Evolutionary conservation across 2,888 invertebrate species (phyloP).

Genomic region (Habrosyne pyritoides): DNA sequence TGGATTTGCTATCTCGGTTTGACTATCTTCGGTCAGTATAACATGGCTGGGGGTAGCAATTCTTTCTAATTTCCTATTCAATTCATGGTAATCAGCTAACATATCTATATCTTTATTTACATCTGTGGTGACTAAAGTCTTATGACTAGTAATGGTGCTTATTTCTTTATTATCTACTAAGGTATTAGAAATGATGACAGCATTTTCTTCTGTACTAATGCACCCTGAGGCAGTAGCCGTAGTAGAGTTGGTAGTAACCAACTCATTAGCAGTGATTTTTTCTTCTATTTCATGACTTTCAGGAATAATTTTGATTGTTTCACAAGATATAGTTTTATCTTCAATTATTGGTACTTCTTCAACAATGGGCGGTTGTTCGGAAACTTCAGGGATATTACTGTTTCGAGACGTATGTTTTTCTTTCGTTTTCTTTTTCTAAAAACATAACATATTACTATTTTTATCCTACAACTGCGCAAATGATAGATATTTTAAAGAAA

Average conservation of each 20-base stretch:
- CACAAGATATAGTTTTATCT: background rate
- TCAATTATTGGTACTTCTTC: background rate
- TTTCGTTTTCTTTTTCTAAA: slow-evolving; percentile 69
- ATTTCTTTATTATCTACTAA: background rate
- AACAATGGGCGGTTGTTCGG: background rate
- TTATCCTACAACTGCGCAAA: slow-evolving; percentile 34
- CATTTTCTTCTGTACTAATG: background rate
- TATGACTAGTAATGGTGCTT: background rate
- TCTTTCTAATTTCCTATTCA: slow-evolving; percentile 41
- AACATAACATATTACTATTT: slow-evolving; percentile 20
- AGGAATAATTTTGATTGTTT: background rate
- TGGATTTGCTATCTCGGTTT: slow-evolving; percentile 27
- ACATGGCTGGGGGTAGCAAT: slow-evolving; percentile 30
- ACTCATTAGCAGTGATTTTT: background rate
- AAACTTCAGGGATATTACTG: slow-evolving; percentile 12
- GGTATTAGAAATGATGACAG: background rate
- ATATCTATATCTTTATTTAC: slow-evolving; percentile 8
- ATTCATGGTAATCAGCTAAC: slow-evolving; percentile 31
- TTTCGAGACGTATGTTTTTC: slow-evolving; percentile 34
- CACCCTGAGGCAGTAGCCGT: background rate
- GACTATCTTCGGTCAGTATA: slow-evolving; percentile 27
- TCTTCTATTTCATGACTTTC: background rate
- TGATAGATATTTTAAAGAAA: slow-evolving; percentile 27
- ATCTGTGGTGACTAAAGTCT: slow-evolving; percentile 9
- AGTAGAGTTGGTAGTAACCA: too few species aligned